A percentile compares a stretch with the other conserved stretches of the same genome.
phyloP scores from a whole-genome alignment of 2,797 vertebrate genomes.

The Cirrhinus molitorella region DNA sequence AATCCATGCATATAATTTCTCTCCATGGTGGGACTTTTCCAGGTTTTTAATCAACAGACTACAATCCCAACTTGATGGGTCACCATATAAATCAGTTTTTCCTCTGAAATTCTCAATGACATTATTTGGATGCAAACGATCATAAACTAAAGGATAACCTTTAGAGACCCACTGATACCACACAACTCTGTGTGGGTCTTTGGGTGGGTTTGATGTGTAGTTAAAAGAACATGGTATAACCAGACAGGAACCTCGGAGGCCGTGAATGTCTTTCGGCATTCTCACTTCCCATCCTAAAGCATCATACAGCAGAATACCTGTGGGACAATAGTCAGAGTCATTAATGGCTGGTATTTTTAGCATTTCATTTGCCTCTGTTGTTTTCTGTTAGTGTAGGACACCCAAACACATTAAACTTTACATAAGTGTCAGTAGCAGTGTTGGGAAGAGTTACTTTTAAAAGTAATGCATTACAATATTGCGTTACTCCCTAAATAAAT shows the following conservation, averaged over 20 bases:
- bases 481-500: too few species aligned
- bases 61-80: constrained; percentile 50
- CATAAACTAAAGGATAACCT: not conserved
- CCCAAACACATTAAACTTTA: not conserved
- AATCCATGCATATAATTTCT: constrained; percentile 68
- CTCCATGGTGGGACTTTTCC: constrained; percentile 36
- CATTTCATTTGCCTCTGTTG: not conserved
- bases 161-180: constrained; percentile 58
- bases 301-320: constrained; percentile 52
- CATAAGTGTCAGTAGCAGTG: too few species aligned
- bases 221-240: constrained; percentile 67
- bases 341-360: not conserved
- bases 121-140: rapidly evolving
- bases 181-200: constrained; percentile 51
- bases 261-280: constrained; percentile 63
- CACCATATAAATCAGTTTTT: not conserved
- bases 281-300: constrained; percentile 8
- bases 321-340: not conserved
- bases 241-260: constrained; percentile 65
- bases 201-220: not conserved
- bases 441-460: too few species aligned
- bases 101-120: not conserved
- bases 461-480: too few species aligned
- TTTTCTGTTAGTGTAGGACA: not conserved
- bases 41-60: constrained; percentile 62